A percentile compares a stretch with the other conserved stretches of the same genome.
Conservation (phyloP, 2,888 invertebrate genomes). For the Trissoscelio sp. region DNA sequence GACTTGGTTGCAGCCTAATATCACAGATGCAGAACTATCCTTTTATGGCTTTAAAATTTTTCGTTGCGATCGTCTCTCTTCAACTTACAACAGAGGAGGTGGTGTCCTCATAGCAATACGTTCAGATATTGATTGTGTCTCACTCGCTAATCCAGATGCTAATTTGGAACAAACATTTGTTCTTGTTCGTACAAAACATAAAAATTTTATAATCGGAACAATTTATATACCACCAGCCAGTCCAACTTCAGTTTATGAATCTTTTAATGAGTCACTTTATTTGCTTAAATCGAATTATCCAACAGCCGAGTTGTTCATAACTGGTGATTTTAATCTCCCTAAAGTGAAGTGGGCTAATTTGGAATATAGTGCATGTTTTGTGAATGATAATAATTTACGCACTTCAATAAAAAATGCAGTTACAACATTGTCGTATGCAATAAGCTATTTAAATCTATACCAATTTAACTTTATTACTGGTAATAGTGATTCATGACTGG, state of each 20-base stretch:
- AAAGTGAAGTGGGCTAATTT: background rate
- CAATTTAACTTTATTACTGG: background rate
- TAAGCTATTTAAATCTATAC: constrained; percentile 6
- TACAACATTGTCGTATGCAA: background rate
- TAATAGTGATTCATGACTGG: background rate
- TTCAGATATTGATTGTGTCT: constrained; percentile 9
- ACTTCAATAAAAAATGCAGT: background rate
- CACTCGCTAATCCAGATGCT: background rate
- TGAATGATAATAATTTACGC: background rate
- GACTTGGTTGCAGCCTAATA: constrained; percentile 6
- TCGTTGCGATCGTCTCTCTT: background rate
- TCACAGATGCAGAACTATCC: constrained; percentile 9
- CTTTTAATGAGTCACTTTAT: background rate
- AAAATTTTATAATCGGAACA: background rate
- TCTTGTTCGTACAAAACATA: background rate
- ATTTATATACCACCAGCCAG: constrained; percentile 9
- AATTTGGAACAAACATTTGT: constrained; percentile 1
- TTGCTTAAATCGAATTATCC: constrained; percentile 3
- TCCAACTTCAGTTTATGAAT: constrained; percentile 3
- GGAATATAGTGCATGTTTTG: background rate
- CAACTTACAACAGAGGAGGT: constrained; percentile 13
- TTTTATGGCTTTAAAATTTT: constrained; percentile 12
- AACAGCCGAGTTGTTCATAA: constrained; percentile 2
- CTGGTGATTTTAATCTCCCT: constrained; percentile 18
- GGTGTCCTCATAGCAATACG: background rate